phyloP scores from a whole-genome alignment of 2,888 invertebrate genomes.

The Hypercompe scribonia region DNA sequence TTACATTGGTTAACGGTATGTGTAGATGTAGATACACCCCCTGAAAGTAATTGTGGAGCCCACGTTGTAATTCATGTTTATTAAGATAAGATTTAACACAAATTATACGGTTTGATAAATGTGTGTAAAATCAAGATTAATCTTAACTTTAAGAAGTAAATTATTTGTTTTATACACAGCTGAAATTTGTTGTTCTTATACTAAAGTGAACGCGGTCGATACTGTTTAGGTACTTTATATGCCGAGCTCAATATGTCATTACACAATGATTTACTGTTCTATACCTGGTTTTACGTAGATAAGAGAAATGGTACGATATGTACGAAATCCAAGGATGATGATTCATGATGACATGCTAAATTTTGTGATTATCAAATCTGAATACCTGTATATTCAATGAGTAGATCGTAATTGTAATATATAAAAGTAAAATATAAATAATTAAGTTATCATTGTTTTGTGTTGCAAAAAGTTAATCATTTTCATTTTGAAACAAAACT shows the following conservation, averaged over 20 bases:
- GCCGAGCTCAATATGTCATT: neutral
- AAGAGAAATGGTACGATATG: neutral
- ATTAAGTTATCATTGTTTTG: neutral
- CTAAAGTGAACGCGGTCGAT: neutral
- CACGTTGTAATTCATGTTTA: too few relatives aligned
- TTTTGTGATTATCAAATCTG: neutral
- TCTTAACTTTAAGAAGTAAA: neutral
- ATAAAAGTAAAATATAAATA: neutral
- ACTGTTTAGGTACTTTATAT: neutral
- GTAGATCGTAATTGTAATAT: too few relatives aligned
- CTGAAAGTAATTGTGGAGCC: too few relatives aligned
- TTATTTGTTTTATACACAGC: neutral
- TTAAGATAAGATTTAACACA: too few relatives aligned
- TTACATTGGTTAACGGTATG: too few relatives aligned
- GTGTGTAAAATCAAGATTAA: too few relatives aligned
- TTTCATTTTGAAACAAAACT: too few relatives aligned
- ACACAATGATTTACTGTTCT: neutral
- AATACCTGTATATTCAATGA: neutral
- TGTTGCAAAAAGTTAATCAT: neutral
- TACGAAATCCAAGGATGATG: neutral
- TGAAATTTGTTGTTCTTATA: neutral
- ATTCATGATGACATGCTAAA: neutral
- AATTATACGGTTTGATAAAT: neutral
- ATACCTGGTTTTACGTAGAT: neutral
- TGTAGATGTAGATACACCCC: too few relatives aligned